Evolutionary conservation across 2,888 invertebrate genomes (phyloP).

Genomic region (Druceiella hillmani): DNA sequence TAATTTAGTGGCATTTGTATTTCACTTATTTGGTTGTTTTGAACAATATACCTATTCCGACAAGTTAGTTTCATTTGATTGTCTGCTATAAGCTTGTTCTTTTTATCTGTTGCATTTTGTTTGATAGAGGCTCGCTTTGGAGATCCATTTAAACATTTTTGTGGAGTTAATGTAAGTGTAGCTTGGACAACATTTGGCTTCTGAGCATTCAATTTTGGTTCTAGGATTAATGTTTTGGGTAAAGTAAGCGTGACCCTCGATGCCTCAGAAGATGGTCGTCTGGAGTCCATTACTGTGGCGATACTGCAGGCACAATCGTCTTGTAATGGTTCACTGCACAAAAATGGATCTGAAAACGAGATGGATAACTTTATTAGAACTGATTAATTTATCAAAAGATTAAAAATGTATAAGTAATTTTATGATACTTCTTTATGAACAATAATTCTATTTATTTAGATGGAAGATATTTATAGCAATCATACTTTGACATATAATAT

Average conservation of each 20-base stretch:
- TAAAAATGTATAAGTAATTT: neutral
- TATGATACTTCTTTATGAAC: no score
- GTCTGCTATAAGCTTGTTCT: slow-evolving; percentile 38
- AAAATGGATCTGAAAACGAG: slow-evolving; percentile 48
- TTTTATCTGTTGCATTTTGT: slow-evolving; percentile 41
- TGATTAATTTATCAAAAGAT: slow-evolving; percentile 2
- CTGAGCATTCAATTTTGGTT: slow-evolving; percentile 50
- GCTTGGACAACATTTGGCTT: slow-evolving; percentile 58
- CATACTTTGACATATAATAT: no score
- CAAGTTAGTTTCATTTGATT: slow-evolving; percentile 47
- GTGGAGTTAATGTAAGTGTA: slow-evolving; percentile 58
- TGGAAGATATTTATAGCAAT: no score
- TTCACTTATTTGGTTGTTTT: slow-evolving; percentile 50
- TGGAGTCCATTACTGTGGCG: slow-evolving; percentile 59
- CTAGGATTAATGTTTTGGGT: slow-evolving; percentile 47
- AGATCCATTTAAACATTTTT: slow-evolving; percentile 43
- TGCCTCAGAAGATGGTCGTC: slow-evolving; percentile 53
- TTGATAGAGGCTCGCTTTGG: slow-evolving; percentile 45
- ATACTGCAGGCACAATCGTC: slow-evolving; percentile 67
- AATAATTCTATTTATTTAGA: no score
- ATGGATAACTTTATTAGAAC: no score
- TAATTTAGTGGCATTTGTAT: slow-evolving; percentile 45
- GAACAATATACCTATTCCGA: slow-evolving; percentile 47
- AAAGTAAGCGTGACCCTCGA: slow-evolving; percentile 51
- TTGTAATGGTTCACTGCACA: slow-evolving; percentile 45